Conservation (phyloP, 2,888 invertebrate genomes). For the Drosophila pullipes region DNA sequence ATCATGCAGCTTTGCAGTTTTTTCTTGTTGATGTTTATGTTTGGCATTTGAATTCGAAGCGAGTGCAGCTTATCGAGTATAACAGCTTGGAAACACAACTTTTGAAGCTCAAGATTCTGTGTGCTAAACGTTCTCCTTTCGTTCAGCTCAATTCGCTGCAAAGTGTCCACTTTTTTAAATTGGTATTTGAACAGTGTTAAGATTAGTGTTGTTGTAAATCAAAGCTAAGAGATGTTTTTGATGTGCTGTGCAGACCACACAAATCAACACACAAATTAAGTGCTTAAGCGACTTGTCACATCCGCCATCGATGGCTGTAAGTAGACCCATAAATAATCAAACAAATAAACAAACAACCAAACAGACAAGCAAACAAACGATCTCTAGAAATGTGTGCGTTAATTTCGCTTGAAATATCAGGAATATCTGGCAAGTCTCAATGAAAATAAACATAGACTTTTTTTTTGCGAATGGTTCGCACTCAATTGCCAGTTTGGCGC, state of each 20-base stretch:
- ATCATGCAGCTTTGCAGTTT: neutral
- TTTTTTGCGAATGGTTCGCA: constrained; percentile 20
- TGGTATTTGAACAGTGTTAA: neutral
- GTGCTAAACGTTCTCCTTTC: constrained; percentile 6
- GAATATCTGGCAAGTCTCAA: constrained; percentile 47
- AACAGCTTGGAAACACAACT: constrained; percentile 25
- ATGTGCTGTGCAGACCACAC: constrained; percentile 4
- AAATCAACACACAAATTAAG: constrained; percentile 57
- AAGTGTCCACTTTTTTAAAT: constrained; percentile 1
- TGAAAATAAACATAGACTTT: constrained; percentile 59
- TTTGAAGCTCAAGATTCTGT: constrained; percentile 13
- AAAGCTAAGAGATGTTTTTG: constrained; percentile 25
- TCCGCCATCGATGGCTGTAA: constrained; percentile 12
- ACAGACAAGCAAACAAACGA: constrained; percentile 6
- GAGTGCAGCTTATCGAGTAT: constrained; percentile 56
- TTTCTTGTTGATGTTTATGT: constrained; percentile 43
- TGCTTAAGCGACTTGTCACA: constrained; percentile 51
- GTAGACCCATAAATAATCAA: constrained; percentile 39
- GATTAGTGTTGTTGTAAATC: constrained; percentile 4
- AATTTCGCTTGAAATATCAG: constrained; percentile 50
- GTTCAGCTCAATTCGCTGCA: constrained; percentile 6
- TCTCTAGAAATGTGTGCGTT: constrained; percentile 45
- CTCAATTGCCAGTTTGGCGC: constrained; percentile 33
- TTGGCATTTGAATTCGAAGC: constrained; percentile 60
- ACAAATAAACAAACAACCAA: constrained; percentile 17